Evolutionary conservation across 2,113 vertebrate species (phyloP).

Genomic region (Pangasianodon hypophthalmus): DNA sequence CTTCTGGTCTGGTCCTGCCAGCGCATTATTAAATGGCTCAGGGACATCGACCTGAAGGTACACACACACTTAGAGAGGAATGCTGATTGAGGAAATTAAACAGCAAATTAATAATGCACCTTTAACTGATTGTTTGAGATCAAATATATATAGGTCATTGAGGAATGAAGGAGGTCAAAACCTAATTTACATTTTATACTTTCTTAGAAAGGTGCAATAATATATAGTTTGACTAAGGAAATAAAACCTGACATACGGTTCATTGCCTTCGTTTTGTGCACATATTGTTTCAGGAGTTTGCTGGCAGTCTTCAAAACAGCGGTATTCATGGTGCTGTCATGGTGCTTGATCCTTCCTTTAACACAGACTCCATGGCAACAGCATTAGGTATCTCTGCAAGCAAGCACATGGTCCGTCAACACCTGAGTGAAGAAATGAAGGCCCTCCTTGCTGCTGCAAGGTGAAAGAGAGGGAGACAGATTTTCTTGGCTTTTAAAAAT

Average conservation of each 20-base stretch:
- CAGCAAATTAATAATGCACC: background rate
- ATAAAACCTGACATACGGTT: no score
- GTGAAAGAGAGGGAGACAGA: slow-evolving; percentile 61
- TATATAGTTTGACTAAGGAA: background rate
- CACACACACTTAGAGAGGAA: background rate
- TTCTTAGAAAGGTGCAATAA: background rate
- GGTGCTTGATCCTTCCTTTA: slow-evolving; percentile 83
- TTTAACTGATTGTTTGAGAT: background rate
- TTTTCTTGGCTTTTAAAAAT: background rate
- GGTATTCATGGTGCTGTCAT: slow-evolving; percentile 84
- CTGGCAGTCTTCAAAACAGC: slow-evolving; percentile 79
- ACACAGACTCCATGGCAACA: slow-evolving; percentile 74
- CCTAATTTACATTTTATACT: background rate
- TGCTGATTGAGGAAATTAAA: background rate
- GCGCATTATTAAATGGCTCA: slow-evolving; percentile 83
- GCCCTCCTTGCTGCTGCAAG: slow-evolving; percentile 70
- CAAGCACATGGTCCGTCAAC: slow-evolving; percentile 84
- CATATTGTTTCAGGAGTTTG: slow-evolving; percentile 75
- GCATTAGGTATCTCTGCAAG: slow-evolving; percentile 76
- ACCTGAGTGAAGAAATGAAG: slow-evolving; percentile 84
- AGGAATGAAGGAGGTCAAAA: background rate
- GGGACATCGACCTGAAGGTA: slow-evolving; percentile 86
- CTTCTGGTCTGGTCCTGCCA: slow-evolving; percentile 85
- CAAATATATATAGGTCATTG: background rate
- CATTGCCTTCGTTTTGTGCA: background rate